Base-by-base conservation (phyloP, 2,888 invertebrate genomes). In the Ormia ochracea region DNA sequence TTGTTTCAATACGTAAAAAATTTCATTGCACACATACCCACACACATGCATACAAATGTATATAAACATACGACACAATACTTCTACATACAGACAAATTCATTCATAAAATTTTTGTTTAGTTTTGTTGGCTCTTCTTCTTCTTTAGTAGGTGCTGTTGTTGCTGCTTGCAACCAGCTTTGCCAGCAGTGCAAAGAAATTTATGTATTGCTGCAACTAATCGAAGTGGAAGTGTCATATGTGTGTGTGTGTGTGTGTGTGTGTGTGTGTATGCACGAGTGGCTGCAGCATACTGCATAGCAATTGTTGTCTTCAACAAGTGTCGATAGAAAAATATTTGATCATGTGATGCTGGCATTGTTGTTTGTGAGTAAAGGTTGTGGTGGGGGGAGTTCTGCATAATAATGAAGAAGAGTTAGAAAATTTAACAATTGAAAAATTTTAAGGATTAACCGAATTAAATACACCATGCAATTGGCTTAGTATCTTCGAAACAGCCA, bases 91-190 rank as follows among this genome's bases (percentile, higher is more conserved):
- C n/a, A 58, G 36, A 74, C 23, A 66, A 74, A 59, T 74, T 74
- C 74, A 74, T 74, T 74, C 74, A 74, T 74, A 74, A 74, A 66
- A 74, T 74, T 58, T 74, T 74, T 66, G 65, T 74, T 74, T 74
- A 66, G 54, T 56, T 74, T 58, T 58, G 48, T 28, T 74, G 10
- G 45, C 19, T 14, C 31, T 56, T 36, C 17, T 38, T 5, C n/a
- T 38, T 33, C 10, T 48, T n/a, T 65, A 41, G 1, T 31, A 48
- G 48, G 33, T 73, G 26, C 26, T 69, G 7, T n/a, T 45, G 28
- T 23, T 56, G 52, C 31, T 58, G 56, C 72, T 68, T 80, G 80
- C 80, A 80, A 76, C 80, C 76, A 72, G 80, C 75, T 63, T 33
- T 19, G 3, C n/a, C 36, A 56, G 7, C 9, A 41, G 23, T 50